These are phyloP conservation scores for Sinohyriopsis cumingii DNA, from an alignment of 2,888 invertebrate species.

Conservation along the genomic window DNA sequence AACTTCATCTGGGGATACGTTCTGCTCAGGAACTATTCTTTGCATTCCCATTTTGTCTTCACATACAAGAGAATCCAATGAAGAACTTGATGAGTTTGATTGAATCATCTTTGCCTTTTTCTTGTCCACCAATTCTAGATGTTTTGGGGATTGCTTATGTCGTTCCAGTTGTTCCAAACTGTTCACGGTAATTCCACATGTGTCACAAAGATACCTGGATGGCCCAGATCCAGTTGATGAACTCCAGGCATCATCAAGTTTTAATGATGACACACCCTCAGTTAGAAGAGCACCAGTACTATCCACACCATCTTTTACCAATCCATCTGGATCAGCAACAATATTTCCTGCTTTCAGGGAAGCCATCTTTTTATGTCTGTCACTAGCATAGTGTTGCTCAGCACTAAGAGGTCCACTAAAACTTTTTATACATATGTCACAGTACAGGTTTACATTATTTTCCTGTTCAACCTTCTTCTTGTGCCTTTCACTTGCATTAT, in stretches of 20 bases:
- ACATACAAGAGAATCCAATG: neutral
- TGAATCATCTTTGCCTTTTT: neutral
- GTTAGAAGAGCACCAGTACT: conserved; percentile 4
- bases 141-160: conserved; percentile 43
- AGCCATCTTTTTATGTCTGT: conserved; percentile 47
- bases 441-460: conserved; percentile 24
- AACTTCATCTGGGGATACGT: no score
- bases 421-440: conserved; percentile 47
- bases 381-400: conserved; percentile 49
- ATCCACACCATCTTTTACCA: conserved; percentile 4
- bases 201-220: conserved; percentile 41
- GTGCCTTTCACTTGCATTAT: conserved; percentile 53
- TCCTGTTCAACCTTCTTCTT: conserved; percentile 28
- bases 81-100: conserved; percentile 5
- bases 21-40: no score
- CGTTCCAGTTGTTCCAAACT: conserved; percentile 40
- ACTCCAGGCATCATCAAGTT: conserved; percentile 5
- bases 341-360: conserved; percentile 1
- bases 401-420: conserved; percentile 55
- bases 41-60: no score
- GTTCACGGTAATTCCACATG: conserved; percentile 49
- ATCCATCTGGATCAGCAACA: neutral
- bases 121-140: conserved; percentile 11
- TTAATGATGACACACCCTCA: neutral
- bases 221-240: conserved; percentile 16